A percentile compares a stretch with the other conserved stretches of the same genome.
phyloP scores from a whole-genome alignment of 2,797 vertebrate genomes.

The Kryptolebias ocellatus region DNA sequence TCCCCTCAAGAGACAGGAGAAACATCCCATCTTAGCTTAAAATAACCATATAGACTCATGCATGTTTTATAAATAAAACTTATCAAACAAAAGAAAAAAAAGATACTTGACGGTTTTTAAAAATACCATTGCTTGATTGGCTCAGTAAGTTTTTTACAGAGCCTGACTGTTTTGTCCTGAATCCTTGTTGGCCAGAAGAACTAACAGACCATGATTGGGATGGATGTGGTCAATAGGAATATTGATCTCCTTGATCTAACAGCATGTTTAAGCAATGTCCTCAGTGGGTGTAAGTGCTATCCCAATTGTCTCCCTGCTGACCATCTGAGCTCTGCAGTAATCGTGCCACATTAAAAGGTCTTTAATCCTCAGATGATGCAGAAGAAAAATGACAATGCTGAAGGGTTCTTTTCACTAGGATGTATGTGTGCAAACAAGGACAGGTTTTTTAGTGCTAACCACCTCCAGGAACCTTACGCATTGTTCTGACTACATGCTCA shows the following conservation, averaged over 20 bases:
- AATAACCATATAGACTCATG: not conserved
- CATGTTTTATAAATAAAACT: too few species aligned
- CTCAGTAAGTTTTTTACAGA: not conserved
- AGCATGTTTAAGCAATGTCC: not conserved
- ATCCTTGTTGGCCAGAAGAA: not conserved
- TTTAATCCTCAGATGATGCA: not conserved
- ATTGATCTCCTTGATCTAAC: not conserved
- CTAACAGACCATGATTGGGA: not conserved
- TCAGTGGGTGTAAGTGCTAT: not conserved
- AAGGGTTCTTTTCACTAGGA: not conserved
- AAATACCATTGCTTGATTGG: too few species aligned
- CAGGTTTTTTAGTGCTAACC: not conserved
- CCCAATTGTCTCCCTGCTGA: not conserved
- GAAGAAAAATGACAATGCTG: not conserved
- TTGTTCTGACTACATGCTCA: too few species aligned
- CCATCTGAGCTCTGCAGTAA: not conserved
- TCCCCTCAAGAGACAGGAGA: not conserved
- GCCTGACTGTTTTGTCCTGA: not conserved
- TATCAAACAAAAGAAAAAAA: too few species aligned
- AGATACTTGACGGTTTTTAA: too few species aligned
- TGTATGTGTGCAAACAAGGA: not conserved
- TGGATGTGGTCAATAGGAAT: not conserved
- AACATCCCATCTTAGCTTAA: conserved; percentile 4
- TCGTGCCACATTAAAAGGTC: not conserved
- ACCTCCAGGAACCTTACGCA: not conserved